Conservation (phyloP, 2,797 vertebrate genomes). For the Melanotaenia maccullochi region DNA sequence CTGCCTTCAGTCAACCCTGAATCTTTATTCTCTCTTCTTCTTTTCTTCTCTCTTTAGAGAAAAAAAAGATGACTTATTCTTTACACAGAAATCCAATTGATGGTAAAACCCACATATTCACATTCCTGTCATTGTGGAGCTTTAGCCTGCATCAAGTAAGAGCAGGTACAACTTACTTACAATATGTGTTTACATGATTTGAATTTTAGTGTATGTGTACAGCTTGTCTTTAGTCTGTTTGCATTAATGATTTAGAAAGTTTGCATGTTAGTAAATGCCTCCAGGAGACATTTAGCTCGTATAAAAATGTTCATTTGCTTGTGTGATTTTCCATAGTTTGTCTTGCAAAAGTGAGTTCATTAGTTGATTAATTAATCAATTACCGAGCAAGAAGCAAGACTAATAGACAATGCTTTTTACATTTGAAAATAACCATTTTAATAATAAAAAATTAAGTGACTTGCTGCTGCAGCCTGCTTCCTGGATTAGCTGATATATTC, state of each 20-base stretch:
- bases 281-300: background rate
- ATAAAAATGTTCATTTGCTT: background rate
- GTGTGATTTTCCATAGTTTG: background rate
- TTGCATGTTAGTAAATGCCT: constrained; percentile 4
- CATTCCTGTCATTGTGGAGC: background rate
- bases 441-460: no score
- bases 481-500: constrained; percentile 5
- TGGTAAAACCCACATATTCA: background rate
- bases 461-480: no score
- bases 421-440: no score
- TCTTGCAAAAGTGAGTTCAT: background rate
- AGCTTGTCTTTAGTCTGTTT: background rate
- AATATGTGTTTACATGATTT: background rate
- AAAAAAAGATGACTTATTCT: background rate
- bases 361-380: background rate
- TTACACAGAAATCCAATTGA: background rate
- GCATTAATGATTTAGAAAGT: background rate
- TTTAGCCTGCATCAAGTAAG: background rate
- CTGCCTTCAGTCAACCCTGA: background rate
- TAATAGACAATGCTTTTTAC: background rate
- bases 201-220: constrained; percentile 1
- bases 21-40: background rate
- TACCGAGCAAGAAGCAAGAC: background rate
- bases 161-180: background rate
- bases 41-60: no score